Conservation (phyloP, 1,140 invertebrate genomes). For the Drosophila bipectinata region DNA sequence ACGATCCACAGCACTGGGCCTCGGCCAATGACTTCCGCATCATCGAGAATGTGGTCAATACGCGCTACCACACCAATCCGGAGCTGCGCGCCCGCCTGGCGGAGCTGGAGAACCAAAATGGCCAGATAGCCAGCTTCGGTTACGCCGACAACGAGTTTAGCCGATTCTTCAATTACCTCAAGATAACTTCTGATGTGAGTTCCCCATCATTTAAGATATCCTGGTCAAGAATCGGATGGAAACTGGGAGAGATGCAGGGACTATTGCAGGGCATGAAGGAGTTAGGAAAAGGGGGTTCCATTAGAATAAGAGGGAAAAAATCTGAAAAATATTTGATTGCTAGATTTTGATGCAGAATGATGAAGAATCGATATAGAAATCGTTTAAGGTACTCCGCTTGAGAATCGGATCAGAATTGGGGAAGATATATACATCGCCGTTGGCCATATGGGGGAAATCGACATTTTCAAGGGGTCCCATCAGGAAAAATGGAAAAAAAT, state of each 20-base stretch:
- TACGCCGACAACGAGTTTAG: constrained; percentile 80
- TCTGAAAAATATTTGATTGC: background rate
- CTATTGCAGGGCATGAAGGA: no score
- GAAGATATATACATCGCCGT: no score
- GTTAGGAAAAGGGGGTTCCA: background rate
- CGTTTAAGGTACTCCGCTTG: background rate
- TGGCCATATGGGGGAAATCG: no score
- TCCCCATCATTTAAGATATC: background rate
- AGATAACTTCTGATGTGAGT: constrained; percentile 79
- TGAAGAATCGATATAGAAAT: background rate
- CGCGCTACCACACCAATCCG: constrained; percentile 87
- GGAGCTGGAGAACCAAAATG: constrained; percentile 86
- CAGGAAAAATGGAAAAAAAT: background rate
- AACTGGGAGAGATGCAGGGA: no score
- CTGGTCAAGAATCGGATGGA: no score
- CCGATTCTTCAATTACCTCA: constrained; percentile 74
- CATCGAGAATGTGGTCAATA: constrained; percentile 86
- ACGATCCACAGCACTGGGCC: constrained; percentile 92
- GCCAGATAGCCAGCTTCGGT: constrained; percentile 75
- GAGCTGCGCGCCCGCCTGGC: constrained; percentile 87
- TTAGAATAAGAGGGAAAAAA: background rate
- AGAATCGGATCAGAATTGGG: background rate
- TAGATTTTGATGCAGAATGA: background rate
- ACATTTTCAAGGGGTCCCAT: background rate
- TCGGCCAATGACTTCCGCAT: constrained; percentile 89